These are phyloP conservation scores for Papilio polyxenes DNA, from an alignment of 1,140 invertebrate species.

Conservation along the genomic window DNA sequence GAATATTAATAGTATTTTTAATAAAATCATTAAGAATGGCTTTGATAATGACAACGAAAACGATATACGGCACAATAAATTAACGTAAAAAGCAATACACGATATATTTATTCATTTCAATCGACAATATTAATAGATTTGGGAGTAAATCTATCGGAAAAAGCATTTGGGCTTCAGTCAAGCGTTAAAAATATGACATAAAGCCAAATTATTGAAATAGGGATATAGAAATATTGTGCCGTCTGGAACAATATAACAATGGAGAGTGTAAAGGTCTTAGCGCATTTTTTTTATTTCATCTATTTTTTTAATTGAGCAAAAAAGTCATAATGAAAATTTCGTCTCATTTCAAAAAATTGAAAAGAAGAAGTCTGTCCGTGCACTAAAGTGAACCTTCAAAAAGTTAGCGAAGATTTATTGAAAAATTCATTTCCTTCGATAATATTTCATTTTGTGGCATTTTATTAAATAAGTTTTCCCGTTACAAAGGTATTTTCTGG, in stretches of 20 bases:
- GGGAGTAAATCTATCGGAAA: slow-evolving; percentile 72
- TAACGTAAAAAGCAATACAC: slow-evolving; percentile 16
- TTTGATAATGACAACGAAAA: background rate
- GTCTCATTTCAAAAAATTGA: background rate
- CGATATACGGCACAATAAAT: background rate
- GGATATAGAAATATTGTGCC: slow-evolving; percentile 58
- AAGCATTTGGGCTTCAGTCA: slow-evolving; percentile 66
- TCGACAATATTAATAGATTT: slow-evolving; percentile 30
- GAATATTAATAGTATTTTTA: background rate
- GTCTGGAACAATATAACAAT: slow-evolving; percentile 39
- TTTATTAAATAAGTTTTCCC: slow-evolving; percentile 25
- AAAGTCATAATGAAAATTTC: background rate
- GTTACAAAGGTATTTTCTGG: slow-evolving; percentile 17
- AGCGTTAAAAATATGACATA: slow-evolving; percentile 73
- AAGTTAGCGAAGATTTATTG: slow-evolving; percentile 21
- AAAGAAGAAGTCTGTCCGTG: background rate
- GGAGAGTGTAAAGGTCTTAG: no score
- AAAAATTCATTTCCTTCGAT: slow-evolving; percentile 25
- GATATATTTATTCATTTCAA: slow-evolving; percentile 36
- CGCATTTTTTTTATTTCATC: background rate
- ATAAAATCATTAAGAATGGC: background rate
- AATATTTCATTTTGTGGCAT: slow-evolving; percentile 26
- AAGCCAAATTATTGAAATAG: slow-evolving; percentile 71
- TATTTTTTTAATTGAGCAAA: background rate
- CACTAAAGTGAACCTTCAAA: slow-evolving; percentile 19